Conservation (phyloP, 2,888 invertebrate genomes). For the Drosophila bunnanda region DNA sequence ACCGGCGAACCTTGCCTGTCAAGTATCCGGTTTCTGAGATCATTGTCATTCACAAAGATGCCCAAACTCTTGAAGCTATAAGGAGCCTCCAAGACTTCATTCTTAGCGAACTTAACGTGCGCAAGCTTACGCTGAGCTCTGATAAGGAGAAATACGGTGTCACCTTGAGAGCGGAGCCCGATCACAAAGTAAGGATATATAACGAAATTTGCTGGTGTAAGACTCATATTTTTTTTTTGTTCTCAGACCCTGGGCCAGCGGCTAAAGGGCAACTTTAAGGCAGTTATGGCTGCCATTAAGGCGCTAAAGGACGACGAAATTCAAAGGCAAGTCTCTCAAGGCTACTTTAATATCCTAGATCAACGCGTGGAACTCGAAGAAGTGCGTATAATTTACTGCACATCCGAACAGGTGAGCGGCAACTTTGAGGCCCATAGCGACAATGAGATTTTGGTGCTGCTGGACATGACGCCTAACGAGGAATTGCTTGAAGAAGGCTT, state of each 20-base stretch:
- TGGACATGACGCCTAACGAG: slow-evolving; percentile 95
- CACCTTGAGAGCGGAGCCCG: slow-evolving; percentile 95
- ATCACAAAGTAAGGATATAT: slow-evolving; percentile 88
- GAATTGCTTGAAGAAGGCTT: slow-evolving; percentile 97
- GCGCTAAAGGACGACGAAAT: slow-evolving; percentile 91
- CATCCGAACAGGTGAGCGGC: slow-evolving; percentile 84
- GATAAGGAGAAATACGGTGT: slow-evolving; percentile 98
- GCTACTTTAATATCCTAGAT: slow-evolving; percentile 90
- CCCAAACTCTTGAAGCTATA: slow-evolving; percentile 91
- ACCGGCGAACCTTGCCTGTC: slow-evolving; percentile 96
- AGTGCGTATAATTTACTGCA: slow-evolving; percentile 89
- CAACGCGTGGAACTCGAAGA: slow-evolving; percentile 92
- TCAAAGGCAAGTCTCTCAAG: slow-evolving; percentile 89
- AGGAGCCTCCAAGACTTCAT: slow-evolving; percentile 93
- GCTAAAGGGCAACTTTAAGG: slow-evolving; percentile 95
- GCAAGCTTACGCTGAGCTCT: slow-evolving; percentile 91
- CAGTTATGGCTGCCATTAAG: slow-evolving; percentile 92
- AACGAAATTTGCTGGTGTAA: background rate
- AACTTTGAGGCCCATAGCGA: slow-evolving; percentile 96
- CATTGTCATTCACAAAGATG: slow-evolving; percentile 96
- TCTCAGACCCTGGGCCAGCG: slow-evolving; percentile 89
- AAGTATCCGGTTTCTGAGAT: slow-evolving; percentile 98
- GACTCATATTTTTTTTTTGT: background rate
- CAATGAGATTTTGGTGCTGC: slow-evolving; percentile 93
- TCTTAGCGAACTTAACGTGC: slow-evolving; percentile 96